Evolutionary conservation across 2,888 invertebrate genomes (phyloP), one percentile per base, ranked within the genome.

Genomic region (Amphipyra berbera): DNA sequence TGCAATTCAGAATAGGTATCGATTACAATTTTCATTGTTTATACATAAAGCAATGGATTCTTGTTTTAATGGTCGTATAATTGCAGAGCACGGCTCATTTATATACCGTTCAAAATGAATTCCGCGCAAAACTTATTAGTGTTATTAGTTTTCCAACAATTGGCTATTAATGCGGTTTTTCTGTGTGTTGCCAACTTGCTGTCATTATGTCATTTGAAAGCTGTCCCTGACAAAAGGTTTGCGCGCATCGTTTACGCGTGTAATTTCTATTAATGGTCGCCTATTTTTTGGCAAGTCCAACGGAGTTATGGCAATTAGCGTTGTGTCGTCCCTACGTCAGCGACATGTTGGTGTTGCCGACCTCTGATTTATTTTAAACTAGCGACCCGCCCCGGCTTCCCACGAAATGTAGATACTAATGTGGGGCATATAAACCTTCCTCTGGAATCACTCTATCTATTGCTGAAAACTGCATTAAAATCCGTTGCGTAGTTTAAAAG

Each of bases 261-360:
- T 46, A 68, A 64, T 66, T 55, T 79, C 68, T 69, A 55, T 55
- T 61, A 67, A 47, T 48, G 54, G 54, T 33, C 12, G 7, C 40
- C 33, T 33, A 54, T 65, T 61, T 72, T 79, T 77, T 79, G 73
- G 73, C 77, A 73, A 45, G 54, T 46, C 38, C 21, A 54, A 52
- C 21, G 38, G 40, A 54, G 62, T 50, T 55, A 40, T 55, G 45
- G 52, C 53, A 76, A 73, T 77, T 76, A 73, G 69, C 62, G 54
- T 58, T 58, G 56, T 61, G 30, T 49, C 41, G 47, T 48, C 54
- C 47, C 52, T 40, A 59, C 59, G 55, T 52, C 57, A 64, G 58
- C 27, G 14, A 52, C 46, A 38, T 40, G 45, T 64, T 12, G n/a
- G n/a, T 70, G 62, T 67, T 61, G 41, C 49, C 61, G 52, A 59